These are phyloP conservation scores for Dicaeum eximium DNA, from an alignment of 2,113 vertebrate genomes.

Conservation along the genomic window DNA sequence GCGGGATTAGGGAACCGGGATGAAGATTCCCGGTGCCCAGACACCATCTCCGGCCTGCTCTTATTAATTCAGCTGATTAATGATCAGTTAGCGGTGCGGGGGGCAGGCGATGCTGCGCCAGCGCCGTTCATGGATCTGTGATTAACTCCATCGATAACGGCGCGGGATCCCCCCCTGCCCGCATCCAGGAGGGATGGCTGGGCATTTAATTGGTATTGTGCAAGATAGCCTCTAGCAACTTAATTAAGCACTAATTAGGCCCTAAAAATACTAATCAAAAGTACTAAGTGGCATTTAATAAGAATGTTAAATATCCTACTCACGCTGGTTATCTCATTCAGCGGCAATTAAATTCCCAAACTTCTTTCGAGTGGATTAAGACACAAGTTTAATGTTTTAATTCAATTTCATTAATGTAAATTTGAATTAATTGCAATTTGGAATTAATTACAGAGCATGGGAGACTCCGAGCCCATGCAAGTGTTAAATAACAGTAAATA, in stretches of 20 bases:
- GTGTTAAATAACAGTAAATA: constrained; percentile 69
- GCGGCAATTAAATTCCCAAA: constrained; percentile 73
- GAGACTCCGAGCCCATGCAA: constrained; percentile 45
- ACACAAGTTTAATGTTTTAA: constrained; percentile 76
- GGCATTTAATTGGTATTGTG: constrained; percentile 67
- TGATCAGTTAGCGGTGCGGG: constrained; percentile 49
- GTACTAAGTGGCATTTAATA: constrained; percentile 82
- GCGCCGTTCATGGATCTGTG: constrained; percentile 13
- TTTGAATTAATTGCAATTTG: constrained; percentile 76
- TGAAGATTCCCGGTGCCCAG: accelerated
- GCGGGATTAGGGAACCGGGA: background rate
- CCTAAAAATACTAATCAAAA: constrained; percentile 83
- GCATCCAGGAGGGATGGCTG: constrained; percentile 61
- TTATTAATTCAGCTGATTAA: constrained; percentile 53
- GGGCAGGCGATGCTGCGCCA: background rate
- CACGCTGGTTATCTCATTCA: constrained; percentile 72
- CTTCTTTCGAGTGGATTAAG: constrained; percentile 74
- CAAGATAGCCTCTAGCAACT: constrained; percentile 75
- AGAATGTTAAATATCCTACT: constrained; percentile 75
- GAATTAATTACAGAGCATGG: constrained; percentile 68
- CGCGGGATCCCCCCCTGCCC: constrained; percentile 13
- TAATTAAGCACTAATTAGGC: constrained; percentile 80
- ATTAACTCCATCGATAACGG: constrained; percentile 56
- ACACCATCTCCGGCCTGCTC: accelerated
- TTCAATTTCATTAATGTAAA: constrained; percentile 79